These are phyloP conservation scores for Agrypnia vestita DNA, from an alignment of 1,140 invertebrate species.

Conservation along the genomic window DNA sequence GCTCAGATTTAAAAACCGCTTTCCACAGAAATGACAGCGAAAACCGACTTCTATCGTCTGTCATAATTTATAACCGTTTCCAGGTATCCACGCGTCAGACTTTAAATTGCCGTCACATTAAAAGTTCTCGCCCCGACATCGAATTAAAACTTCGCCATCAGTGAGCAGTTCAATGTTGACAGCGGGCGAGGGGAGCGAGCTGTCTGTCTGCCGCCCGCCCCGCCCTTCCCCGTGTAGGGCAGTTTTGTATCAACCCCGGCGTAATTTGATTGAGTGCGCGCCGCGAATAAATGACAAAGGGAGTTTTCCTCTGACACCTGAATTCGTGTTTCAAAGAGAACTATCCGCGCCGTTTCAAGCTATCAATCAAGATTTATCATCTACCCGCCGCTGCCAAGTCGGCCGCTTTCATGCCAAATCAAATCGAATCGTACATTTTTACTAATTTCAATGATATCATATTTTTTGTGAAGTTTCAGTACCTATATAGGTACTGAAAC, in stretches of 20 bases:
- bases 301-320: too few species aligned
- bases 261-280: constrained; percentile 37
- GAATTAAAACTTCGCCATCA: constrained; percentile 47
- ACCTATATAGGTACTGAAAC: too few species aligned
- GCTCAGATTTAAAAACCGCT: neutral
- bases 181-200: constrained; percentile 11
- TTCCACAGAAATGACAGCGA: constrained; percentile 15
- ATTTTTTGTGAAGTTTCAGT: too few species aligned
- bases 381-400: too few species aligned
- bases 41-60: constrained; percentile 32
- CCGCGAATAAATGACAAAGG: neutral
- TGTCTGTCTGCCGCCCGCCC: constrained; percentile 16
- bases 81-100: neutral
- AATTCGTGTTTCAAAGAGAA: too few species aligned
- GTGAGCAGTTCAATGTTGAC: constrained; percentile 40
- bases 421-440: too few species aligned
- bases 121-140: constrained; percentile 39
- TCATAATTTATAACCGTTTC: constrained; percentile 41
- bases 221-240: constrained; percentile 1
- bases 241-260: constrained; percentile 33
- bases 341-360: too few species aligned
- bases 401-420: too few species aligned
- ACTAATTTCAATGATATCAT: too few species aligned
- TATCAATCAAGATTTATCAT: too few species aligned
- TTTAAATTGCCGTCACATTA: constrained; percentile 43